These are phyloP conservation scores for Orussus abietinus DNA, from an alignment of 1,140 invertebrate species.

Conservation along the genomic window DNA sequence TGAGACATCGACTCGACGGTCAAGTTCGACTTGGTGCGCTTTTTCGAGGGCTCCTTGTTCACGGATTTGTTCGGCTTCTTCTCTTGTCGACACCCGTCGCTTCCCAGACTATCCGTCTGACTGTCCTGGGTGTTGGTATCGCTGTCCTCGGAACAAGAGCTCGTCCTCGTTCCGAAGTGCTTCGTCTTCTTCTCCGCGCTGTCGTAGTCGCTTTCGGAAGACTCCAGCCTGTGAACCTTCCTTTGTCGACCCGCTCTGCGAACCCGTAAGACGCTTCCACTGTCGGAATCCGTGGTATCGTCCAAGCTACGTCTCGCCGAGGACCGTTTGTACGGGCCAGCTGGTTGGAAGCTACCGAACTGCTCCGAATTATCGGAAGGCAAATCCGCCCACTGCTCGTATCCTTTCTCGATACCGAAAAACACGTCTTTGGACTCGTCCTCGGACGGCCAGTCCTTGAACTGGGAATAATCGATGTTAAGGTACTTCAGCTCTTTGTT, in stretches of 20 bases:
- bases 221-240: conserved; percentile 44
- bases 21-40: conserved; percentile 36
- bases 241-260: conserved; percentile 31
- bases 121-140: conserved; percentile 53
- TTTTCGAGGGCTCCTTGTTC: conserved; percentile 30
- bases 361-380: conserved; percentile 45
- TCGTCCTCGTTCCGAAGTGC: conserved; percentile 36
- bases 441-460: conserved; percentile 57
- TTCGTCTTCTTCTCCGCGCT: conserved; percentile 37
- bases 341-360: conserved; percentile 43
- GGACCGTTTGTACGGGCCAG: conserved; percentile 33
- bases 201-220: conserved; percentile 54
- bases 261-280: conserved; percentile 35
- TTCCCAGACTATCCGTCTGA: conserved; percentile 47
- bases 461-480: conserved; percentile 64
- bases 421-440: conserved; percentile 48
- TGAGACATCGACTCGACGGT: conserved; percentile 40
- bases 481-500: conserved; percentile 63
- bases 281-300: conserved; percentile 45
- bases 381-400: conserved; percentile 51
- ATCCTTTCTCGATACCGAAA: conserved; percentile 60
- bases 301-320: conserved; percentile 38
- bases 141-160: conserved; percentile 47
- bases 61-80: conserved; percentile 29
- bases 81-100: conserved; percentile 42